Evolutionary conservation across 2,113 vertebrate species (phyloP).

Genomic region (Petaurus breviceps): DNA sequence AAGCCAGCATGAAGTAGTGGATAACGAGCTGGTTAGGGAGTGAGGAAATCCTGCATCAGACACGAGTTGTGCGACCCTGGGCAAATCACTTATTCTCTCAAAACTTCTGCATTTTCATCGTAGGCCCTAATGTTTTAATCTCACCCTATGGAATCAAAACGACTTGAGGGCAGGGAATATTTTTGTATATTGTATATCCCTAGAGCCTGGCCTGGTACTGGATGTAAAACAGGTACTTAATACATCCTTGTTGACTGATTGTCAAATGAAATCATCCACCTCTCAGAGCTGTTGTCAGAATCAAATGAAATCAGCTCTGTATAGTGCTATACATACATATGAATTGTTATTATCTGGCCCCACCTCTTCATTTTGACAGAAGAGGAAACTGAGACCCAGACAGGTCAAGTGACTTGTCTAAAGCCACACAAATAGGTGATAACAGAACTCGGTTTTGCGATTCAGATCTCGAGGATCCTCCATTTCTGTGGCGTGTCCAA

Average conservation of each 20-base stretch:
- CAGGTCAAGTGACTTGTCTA: not conserved
- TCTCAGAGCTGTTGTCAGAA: not conserved
- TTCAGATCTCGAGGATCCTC: not conserved
- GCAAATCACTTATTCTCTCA: not conserved
- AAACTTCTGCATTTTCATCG: not conserved
- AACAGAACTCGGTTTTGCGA: not conserved
- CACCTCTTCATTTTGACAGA: not conserved
- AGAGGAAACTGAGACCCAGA: not conserved
- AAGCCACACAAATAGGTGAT: not conserved
- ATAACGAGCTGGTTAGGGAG: not conserved
- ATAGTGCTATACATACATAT: not conserved
- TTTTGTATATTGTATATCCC: not conserved
- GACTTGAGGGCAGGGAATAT: not conserved
- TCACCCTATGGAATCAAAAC: not conserved
- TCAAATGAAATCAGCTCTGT: not conserved
- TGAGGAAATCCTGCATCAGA: not conserved
- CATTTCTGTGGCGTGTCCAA: not conserved
- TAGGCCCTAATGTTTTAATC: not conserved
- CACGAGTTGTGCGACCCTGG: not conserved
- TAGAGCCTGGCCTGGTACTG: not conserved
- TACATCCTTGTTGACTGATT: not conserved
- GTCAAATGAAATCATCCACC: not conserved
- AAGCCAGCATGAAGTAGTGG: not conserved
- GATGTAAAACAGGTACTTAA: not conserved
- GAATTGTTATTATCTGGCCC: not conserved